Evolutionary conservation across 2,113 vertebrate genomes (phyloP).

Genomic region (Catharus bicknelli): DNA sequence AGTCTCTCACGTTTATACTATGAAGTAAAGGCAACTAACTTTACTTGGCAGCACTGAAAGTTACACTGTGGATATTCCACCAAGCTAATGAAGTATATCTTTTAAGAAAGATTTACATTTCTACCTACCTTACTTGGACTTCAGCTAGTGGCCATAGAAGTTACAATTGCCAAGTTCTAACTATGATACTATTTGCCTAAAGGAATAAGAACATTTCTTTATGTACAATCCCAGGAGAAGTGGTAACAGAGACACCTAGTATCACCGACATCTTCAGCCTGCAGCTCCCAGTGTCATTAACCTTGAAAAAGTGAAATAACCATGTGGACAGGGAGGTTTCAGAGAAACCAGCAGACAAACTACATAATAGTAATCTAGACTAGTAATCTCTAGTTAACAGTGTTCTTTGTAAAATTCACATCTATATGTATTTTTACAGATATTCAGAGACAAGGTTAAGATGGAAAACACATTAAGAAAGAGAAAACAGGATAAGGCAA

Average conservation of each 20-base stretch:
- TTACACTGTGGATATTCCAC: not conserved
- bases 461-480: not conserved
- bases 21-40: not conserved
- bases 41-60: not conserved
- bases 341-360: not conserved
- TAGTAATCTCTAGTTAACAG: not conserved
- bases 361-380: not conserved
- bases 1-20: not conserved
- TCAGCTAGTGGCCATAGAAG: not conserved
- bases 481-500: not conserved
- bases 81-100: rapidly evolving
- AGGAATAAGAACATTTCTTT: not conserved
- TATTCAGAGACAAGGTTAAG: not conserved
- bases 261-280: not conserved
- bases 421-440: not conserved
- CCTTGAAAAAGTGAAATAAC: not conserved
- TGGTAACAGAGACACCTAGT: not conserved
- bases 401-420: not conserved
- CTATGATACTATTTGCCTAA: not conserved
- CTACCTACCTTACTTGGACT: not conserved
- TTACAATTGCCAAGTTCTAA: not conserved
- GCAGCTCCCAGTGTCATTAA: not conserved
- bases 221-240: not conserved
- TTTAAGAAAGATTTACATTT: not conserved
- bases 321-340: not conserved